These are phyloP conservation scores for Galagoides demidoff DNA, from an alignment of 2,797 vertebrate genomes.

Conservation along the genomic window DNA sequence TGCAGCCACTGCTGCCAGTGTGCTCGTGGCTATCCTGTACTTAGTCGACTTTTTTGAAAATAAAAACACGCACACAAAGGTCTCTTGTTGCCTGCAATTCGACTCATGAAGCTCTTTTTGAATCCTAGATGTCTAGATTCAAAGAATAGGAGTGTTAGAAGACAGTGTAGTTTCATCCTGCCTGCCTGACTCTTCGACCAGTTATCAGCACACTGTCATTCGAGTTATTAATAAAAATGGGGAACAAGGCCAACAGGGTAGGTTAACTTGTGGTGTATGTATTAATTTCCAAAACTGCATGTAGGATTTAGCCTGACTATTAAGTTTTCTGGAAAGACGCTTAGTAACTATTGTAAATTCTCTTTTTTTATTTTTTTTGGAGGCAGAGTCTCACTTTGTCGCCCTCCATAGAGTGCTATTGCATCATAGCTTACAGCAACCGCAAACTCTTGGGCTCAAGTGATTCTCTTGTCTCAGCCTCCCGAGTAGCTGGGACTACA, in stretches of 20 bases:
- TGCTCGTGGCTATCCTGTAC: neutral
- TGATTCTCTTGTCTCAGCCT: too few relatives aligned
- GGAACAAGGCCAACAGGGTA: neutral
- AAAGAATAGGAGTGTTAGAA: neutral
- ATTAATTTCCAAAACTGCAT: neutral
- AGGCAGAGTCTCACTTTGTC: too few relatives aligned
- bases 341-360: neutral
- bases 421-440: too few relatives aligned
- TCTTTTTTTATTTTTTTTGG: neutral
- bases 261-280: neutral
- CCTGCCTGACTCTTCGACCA: neutral
- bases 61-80: neutral
- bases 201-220: neutral
- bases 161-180: neutral
- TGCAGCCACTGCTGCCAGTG: neutral
- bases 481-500: too few relatives aligned
- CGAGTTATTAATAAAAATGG: neutral
- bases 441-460: too few relatives aligned
- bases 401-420: too few relatives aligned
- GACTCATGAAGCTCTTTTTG: neutral
- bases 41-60: neutral
- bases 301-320: slow-evolving; percentile 20
- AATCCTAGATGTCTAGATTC: neutral
- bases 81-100: neutral
- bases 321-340: slow-evolving; percentile 24